These are phyloP conservation scores for Channallabes apus DNA, from an alignment of 2,797 vertebrate genomes.

Conservation along the genomic window DNA sequence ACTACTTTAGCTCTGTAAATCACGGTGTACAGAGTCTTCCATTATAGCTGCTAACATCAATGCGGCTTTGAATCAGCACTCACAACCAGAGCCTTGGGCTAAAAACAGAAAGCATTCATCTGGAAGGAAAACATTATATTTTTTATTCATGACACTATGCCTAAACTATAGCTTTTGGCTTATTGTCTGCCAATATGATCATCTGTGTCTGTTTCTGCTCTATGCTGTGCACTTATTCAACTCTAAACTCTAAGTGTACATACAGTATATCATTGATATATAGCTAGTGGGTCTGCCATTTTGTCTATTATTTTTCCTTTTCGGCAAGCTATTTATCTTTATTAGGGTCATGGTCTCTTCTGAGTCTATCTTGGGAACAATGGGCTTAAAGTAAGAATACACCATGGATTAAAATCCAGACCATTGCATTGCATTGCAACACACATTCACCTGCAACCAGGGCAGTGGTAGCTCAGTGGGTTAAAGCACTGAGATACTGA, in stretches of 20 bases:
- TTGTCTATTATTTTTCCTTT: background rate
- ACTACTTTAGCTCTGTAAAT: background rate
- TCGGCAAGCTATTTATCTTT: background rate
- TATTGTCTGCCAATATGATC: background rate
- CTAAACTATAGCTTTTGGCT: background rate
- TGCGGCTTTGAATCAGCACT: background rate
- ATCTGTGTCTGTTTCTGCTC: background rate
- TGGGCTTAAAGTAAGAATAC: background rate
- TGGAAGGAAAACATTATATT: background rate
- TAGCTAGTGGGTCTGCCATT: background rate
- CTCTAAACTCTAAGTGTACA: background rate
- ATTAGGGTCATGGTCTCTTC: background rate
- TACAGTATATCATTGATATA: background rate
- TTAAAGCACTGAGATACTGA: too few species aligned
- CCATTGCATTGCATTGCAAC: too few species aligned
- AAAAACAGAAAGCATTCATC: background rate
- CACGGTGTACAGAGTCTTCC: background rate
- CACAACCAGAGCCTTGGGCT: background rate
- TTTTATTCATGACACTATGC: background rate
- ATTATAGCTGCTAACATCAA: slow-evolving; percentile 8
- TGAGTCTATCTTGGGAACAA: too few species aligned
- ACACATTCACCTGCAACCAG: too few species aligned
- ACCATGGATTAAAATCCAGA: background rate
- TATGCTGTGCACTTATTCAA: background rate
- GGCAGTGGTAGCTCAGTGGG: too few species aligned